Conservation (phyloP, 2,888 invertebrate genomes). For the Mechanitis mazaeus region DNA sequence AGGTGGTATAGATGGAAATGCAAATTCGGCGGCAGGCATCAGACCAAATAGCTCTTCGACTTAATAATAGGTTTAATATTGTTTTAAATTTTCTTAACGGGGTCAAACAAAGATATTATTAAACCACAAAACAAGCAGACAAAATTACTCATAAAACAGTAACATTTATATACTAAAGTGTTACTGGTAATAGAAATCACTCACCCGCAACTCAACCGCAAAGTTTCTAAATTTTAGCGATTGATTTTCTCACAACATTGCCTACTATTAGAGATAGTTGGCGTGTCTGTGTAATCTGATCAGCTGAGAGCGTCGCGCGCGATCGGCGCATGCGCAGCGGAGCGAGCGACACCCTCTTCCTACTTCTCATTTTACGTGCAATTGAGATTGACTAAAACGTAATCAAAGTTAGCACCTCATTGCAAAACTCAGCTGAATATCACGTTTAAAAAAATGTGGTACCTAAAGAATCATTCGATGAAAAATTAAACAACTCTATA, state of each 20-base stretch:
- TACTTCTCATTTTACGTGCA: slow-evolving; percentile 66
- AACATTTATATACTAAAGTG: slow-evolving; percentile 1
- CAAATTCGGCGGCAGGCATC: too few species aligned
- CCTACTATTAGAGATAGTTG: slow-evolving; percentile 39
- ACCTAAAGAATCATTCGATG: too few species aligned
- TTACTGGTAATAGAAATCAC: slow-evolving; percentile 27
- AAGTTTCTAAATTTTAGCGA: slow-evolving; percentile 32
- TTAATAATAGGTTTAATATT: too few species aligned
- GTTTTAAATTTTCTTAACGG: too few species aligned
- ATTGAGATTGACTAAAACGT: slow-evolving; percentile 57
- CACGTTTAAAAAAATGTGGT: not conserved
- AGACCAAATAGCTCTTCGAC: too few species aligned
- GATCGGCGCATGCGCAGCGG: slow-evolving; percentile 53
- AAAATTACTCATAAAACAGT: slow-evolving; percentile 2
- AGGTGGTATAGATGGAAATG: too few species aligned
- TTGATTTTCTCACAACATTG: slow-evolving; percentile 43
- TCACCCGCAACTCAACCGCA: slow-evolving; percentile 30
- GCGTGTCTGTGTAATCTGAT: slow-evolving; percentile 54
- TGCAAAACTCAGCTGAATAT: slow-evolving; percentile 32
- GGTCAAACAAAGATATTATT: not conserved
- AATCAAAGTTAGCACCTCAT: slow-evolving; percentile 50
- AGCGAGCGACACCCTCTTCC: slow-evolving; percentile 62
- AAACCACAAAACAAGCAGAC: not conserved
- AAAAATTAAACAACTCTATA: too few species aligned
- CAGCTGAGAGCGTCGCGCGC: slow-evolving; percentile 57